These are phyloP conservation scores for Sarcophaga carnaria DNA, from an alignment of 2,888 invertebrate genomes.

Conservation along the genomic window DNA sequence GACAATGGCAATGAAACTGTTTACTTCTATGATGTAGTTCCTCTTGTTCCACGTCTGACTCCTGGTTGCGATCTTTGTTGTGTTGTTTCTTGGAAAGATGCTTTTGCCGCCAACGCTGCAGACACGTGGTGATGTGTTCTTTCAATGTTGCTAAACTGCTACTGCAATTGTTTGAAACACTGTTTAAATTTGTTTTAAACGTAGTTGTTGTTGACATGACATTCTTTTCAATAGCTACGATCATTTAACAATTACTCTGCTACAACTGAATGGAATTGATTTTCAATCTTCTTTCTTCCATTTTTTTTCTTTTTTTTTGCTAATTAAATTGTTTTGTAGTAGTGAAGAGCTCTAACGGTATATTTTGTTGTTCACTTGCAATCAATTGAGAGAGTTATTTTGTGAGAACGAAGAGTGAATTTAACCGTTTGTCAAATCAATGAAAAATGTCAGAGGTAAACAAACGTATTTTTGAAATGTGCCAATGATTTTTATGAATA, in stretches of 20 bases:
- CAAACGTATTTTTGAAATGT: not conserved
- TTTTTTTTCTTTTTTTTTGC: not conserved
- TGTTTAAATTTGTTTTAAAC: conserved; percentile 77
- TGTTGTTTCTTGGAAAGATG: conserved; percentile 45
- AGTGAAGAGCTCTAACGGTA: conserved; percentile 53
- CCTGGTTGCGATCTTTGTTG: conserved; percentile 35
- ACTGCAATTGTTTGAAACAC: conserved; percentile 76
- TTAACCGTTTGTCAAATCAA: not conserved
- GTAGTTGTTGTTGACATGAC: conserved; percentile 44
- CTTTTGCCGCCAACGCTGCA: conserved; percentile 73
- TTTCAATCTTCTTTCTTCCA: not conserved
- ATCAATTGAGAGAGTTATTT: not conserved
- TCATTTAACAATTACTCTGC: conserved; percentile 26
- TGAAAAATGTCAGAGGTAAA: not conserved
- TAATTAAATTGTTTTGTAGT: not conserved
- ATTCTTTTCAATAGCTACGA: conserved; percentile 46
- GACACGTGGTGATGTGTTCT: conserved; percentile 77
- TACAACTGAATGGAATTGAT: conserved; percentile 57
- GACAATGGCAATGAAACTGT: conserved; percentile 39
- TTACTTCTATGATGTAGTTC: conserved; percentile 36
- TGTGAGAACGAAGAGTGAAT: not conserved
- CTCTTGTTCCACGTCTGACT: not conserved
- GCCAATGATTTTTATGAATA: not conserved
- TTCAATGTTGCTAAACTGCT: conserved; percentile 73
- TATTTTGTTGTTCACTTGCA: conserved; percentile 5